Conservation (phyloP, 2,797 vertebrate genomes). For the Mergus octosetaceus region DNA sequence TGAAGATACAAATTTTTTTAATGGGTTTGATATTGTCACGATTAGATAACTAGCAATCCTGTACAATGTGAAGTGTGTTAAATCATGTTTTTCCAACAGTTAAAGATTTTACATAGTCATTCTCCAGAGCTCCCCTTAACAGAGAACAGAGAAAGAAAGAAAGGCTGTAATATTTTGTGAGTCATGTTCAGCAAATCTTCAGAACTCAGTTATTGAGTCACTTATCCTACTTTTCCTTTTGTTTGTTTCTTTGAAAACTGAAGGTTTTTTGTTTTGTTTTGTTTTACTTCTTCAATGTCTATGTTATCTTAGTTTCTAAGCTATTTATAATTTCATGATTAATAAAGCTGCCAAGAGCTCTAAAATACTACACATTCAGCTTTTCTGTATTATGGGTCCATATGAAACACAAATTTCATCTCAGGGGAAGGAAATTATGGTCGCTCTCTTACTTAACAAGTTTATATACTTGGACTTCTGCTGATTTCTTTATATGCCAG, state of each 20-base stretch:
- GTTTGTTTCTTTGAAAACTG: background rate
- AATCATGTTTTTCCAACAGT: background rate
- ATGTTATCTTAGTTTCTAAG: background rate
- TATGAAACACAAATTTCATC: background rate
- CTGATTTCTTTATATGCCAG: background rate
- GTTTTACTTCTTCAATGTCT: background rate
- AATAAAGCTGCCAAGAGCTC: background rate
- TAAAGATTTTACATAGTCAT: background rate
- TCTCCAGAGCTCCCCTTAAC: background rate
- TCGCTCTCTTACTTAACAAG: background rate
- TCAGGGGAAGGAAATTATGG: background rate
- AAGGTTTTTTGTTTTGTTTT: background rate
- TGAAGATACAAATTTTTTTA: background rate
- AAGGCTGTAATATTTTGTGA: background rate
- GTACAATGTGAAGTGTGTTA: background rate
- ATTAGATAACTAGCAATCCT: background rate
- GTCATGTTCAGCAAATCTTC: background rate
- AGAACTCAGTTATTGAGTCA: background rate
- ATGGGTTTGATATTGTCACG: too few species aligned
- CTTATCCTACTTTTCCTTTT: background rate
- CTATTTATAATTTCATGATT: background rate
- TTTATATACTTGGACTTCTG: background rate
- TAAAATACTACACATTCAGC: accelerated
- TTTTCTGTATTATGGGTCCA: background rate
- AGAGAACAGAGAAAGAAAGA: background rate